A percentile compares a stretch with the other conserved stretches of the same genome.
Evolutionary conservation across 2,797 vertebrate genomes (phyloP).

Genomic region (Graptemys geographica): DNA sequence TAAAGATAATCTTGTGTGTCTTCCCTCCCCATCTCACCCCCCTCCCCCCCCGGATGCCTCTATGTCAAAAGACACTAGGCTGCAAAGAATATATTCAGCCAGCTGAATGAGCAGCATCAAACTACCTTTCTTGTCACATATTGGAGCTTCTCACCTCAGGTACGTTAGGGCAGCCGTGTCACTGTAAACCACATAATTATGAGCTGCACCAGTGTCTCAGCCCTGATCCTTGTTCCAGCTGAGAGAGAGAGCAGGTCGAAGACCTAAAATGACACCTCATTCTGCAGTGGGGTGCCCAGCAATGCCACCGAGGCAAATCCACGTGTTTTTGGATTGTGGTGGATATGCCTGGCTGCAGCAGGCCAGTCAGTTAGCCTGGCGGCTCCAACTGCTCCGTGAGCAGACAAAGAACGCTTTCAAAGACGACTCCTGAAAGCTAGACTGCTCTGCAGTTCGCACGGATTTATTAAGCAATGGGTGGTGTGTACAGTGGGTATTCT

Average conservation of each 20-base stretch:
- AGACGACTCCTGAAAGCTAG: fast-evolving
- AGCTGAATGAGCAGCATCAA: conserved; percentile 7
- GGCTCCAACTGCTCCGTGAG: conserved; percentile 9
- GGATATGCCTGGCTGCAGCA: neutral
- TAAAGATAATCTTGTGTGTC: neutral
- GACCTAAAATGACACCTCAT: neutral
- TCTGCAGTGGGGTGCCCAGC: neutral
- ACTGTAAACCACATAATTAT: neutral
- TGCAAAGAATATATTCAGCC: neutral
- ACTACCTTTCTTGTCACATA: neutral
- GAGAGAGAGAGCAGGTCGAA: neutral
- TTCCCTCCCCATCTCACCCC: no score
- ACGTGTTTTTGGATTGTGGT: neutral
- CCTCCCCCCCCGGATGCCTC: neutral
- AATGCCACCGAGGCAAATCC: neutral
- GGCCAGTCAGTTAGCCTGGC: neutral
- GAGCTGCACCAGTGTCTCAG: neutral
- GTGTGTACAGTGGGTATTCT: neutral
- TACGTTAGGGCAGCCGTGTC: neutral
- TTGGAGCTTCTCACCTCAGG: neutral
- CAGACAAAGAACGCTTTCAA: conserved; percentile 10
- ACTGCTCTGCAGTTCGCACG: conserved; percentile 19
- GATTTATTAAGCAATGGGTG: conserved; percentile 44
- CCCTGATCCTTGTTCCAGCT: neutral
- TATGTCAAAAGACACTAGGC: neutral